These are phyloP conservation scores for Pseudolycoriella hygida DNA, from an alignment of 2,888 invertebrate genomes.

Conservation along the genomic window DNA sequence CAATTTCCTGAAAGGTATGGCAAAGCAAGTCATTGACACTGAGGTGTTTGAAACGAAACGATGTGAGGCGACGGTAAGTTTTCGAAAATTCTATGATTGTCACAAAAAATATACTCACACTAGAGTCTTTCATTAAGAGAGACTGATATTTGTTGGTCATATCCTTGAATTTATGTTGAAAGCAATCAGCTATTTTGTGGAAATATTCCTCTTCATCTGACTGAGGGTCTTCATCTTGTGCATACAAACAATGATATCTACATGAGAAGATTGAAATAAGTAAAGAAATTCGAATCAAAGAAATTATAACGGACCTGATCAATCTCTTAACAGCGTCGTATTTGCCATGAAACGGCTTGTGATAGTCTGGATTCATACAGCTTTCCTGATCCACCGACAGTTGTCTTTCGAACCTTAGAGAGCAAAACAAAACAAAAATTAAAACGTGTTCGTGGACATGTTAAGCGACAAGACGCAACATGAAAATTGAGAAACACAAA, in stretches of 20 bases:
- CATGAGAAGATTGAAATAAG: neutral
- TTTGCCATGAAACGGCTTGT: slow-evolving; percentile 49
- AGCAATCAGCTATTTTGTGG: slow-evolving; percentile 45
- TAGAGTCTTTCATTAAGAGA: slow-evolving; percentile 57
- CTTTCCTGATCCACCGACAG: slow-evolving; percentile 56
- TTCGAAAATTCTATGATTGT: neutral
- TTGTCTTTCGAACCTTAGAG: slow-evolving; percentile 52
- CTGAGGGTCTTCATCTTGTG: slow-evolving; percentile 2
- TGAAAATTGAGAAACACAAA: slow-evolving; percentile 21
- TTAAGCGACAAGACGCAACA: slow-evolving; percentile 4
- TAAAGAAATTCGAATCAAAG: neutral
- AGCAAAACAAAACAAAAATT: slow-evolving; percentile 4
- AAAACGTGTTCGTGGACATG: slow-evolving; percentile 7
- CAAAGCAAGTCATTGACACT: too few species aligned
- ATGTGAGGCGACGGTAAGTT: too few species aligned
- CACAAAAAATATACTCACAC: slow-evolving; percentile 34
- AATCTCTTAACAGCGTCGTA: slow-evolving; percentile 59
- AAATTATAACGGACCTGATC: slow-evolving; percentile 29
- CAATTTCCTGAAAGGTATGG: too few species aligned
- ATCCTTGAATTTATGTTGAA: slow-evolving; percentile 48
- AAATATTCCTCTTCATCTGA: slow-evolving; percentile 52
- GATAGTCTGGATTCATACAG: slow-evolving; percentile 53
- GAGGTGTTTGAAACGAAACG: too few species aligned
- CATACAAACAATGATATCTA: slow-evolving; percentile 57
- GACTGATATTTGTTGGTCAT: slow-evolving; percentile 58